These are phyloP conservation scores for Lethrus apterus DNA, from an alignment of 1,140 invertebrate species.

Conservation along the genomic window DNA sequence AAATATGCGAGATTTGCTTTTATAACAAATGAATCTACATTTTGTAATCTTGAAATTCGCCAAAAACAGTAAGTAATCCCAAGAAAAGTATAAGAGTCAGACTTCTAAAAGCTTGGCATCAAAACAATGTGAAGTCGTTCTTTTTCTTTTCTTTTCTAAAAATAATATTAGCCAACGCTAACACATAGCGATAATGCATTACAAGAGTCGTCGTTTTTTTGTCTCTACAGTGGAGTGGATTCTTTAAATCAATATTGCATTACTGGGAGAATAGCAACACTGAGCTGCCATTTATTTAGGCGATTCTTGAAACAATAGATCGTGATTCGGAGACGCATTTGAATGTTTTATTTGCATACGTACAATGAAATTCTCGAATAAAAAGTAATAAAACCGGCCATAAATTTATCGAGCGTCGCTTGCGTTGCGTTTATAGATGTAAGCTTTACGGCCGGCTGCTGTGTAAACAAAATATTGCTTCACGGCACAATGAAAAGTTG, in stretches of 20 bases:
- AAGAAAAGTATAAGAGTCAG: conserved; percentile 3
- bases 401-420: conserved; percentile 30
- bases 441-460: too few relatives aligned
- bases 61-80: too few relatives aligned
- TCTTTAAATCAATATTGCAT: conserved; percentile 38
- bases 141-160: conserved; percentile 32
- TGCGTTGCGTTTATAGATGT: too few relatives aligned
- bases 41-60: too few relatives aligned
- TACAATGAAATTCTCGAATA: conserved; percentile 35
- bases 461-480: too few relatives aligned
- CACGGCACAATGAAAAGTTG: too few relatives aligned
- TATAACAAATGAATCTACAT: too few relatives aligned
- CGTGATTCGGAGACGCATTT: conserved; percentile 28
- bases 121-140: conserved; percentile 31
- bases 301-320: conserved; percentile 36
- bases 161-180: conserved; percentile 35
- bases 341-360: conserved; percentile 35
- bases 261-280: conserved; percentile 23
- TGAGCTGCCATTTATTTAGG: conserved; percentile 26
- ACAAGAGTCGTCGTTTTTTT: conserved; percentile 33
- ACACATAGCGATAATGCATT: conserved; percentile 36
- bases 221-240: conserved; percentile 27
- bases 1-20: too few relatives aligned
- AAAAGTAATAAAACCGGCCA: conserved; percentile 30
- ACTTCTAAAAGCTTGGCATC: conserved; percentile 30